A percentile compares a stretch with the other conserved stretches of the same genome.
Evolutionary conservation across 2,888 invertebrate species (phyloP).

Genomic region (Eilema depressum): DNA sequence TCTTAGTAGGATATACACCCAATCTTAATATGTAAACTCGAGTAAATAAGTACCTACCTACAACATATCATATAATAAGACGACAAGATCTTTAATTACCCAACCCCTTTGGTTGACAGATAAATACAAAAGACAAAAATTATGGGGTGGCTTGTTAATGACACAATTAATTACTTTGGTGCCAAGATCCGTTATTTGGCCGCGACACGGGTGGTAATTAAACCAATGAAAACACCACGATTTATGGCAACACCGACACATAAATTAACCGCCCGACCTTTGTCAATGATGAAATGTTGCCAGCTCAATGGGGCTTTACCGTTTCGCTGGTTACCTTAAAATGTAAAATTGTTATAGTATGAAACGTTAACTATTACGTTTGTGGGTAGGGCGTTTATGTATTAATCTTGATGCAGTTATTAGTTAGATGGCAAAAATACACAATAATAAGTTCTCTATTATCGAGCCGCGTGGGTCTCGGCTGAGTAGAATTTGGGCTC

Average conservation of each 20-base stretch:
- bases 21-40: too few relatives aligned
- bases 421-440: too few relatives aligned
- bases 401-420: too few relatives aligned
- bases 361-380: not conserved
- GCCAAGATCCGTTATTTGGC: constrained; percentile 58
- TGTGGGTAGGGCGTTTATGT: too few relatives aligned
- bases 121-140: constrained; percentile 23
- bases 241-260: constrained; percentile 68
- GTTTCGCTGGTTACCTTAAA: constrained; percentile 7
- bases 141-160: constrained; percentile 50
- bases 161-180: constrained; percentile 62
- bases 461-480: too few relatives aligned
- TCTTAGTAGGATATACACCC: too few relatives aligned
- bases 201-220: constrained; percentile 65
- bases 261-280: constrained; percentile 64
- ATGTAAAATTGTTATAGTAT: constrained; percentile 2
- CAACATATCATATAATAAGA: not conserved
- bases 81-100: constrained; percentile 2
- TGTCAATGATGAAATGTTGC: constrained; percentile 59
- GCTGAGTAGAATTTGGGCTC: too few relatives aligned
- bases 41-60: not conserved
- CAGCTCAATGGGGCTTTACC: constrained; percentile 34
- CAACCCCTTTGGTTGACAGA: not conserved
- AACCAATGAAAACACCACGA: constrained; percentile 65
- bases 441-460: too few relatives aligned